Percentiles rank a stretch among this genome's conserved stretches.
Conservation (phyloP, 2,113 vertebrate species). For the Numida meleagris region DNA sequence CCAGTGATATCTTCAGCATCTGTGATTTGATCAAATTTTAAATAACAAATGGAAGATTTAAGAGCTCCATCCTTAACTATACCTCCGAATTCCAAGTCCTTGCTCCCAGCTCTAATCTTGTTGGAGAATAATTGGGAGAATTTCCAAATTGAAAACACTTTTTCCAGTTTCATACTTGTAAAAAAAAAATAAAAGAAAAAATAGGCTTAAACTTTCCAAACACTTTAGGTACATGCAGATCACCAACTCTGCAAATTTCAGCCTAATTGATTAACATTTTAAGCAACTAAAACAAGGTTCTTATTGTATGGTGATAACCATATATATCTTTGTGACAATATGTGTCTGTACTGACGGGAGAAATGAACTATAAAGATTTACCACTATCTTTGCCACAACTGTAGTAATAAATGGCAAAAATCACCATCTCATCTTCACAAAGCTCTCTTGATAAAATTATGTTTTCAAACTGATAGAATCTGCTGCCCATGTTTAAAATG, state of each 20-base stretch:
- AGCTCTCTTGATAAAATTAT: not conserved
- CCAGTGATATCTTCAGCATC: not conserved
- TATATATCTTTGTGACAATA: not conserved
- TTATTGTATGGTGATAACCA: not conserved
- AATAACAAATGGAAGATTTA: not conserved
- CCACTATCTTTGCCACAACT: not conserved
- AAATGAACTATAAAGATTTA: not conserved
- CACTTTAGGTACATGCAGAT: not conserved
- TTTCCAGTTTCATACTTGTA: not conserved
- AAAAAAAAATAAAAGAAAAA: not conserved
- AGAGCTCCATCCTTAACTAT: not conserved
- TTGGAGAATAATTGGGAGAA: not conserved
- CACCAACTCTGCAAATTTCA: not conserved
- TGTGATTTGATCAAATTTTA: not conserved
- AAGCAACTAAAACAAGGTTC: not conserved
- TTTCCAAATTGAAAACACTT: not conserved
- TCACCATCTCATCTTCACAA: not conserved
- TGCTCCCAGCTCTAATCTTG: not conserved
- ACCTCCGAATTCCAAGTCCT: not conserved
- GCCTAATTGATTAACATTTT: not conserved
- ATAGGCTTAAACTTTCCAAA: not conserved
- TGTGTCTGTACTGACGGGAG: not conserved
- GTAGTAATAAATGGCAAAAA: not conserved
- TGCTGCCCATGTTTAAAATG: not conserved
- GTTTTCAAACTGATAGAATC: not conserved